phyloP scores from a whole-genome alignment of 2,113 vertebrate genomes.

The Rostratula benghalensis region DNA sequence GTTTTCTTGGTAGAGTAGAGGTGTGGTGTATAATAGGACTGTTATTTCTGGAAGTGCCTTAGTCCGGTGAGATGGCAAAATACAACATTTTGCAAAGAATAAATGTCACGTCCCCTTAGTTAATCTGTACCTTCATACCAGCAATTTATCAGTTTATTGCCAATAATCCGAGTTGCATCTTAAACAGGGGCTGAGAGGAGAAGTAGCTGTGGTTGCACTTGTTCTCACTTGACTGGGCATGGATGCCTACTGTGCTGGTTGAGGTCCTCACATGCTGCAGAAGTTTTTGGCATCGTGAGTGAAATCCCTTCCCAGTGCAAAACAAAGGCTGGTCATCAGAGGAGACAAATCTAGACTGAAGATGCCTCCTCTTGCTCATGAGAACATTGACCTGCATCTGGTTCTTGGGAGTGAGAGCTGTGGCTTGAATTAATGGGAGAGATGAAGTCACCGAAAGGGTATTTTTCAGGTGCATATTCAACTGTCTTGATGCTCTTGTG shows the following conservation, averaged over 20 bases:
- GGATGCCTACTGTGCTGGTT: not conserved
- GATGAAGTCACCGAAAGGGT: constrained; percentile 57
- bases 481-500: constrained; percentile 37
- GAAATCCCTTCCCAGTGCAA: not conserved
- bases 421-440: not conserved
- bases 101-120: not conserved
- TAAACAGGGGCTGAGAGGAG: not conserved
- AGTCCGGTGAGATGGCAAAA: not conserved
- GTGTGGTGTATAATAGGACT: not conserved
- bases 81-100: not conserved
- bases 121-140: not conserved
- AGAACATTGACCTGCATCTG: not conserved
- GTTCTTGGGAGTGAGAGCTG: constrained; percentile 3
- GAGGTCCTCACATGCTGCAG: not conserved
- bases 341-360: not conserved
- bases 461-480: constrained; percentile 29
- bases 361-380: not conserved
- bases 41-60: not conserved
- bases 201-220: not conserved
- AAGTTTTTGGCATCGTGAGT: not conserved
- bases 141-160: not conserved
- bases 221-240: not conserved
- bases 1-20: not conserved
- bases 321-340: not conserved
- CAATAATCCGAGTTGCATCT: not conserved